These are phyloP conservation scores for Platysteira castanea DNA, from an alignment of 2,113 vertebrate genomes.

Conservation along the genomic window DNA sequence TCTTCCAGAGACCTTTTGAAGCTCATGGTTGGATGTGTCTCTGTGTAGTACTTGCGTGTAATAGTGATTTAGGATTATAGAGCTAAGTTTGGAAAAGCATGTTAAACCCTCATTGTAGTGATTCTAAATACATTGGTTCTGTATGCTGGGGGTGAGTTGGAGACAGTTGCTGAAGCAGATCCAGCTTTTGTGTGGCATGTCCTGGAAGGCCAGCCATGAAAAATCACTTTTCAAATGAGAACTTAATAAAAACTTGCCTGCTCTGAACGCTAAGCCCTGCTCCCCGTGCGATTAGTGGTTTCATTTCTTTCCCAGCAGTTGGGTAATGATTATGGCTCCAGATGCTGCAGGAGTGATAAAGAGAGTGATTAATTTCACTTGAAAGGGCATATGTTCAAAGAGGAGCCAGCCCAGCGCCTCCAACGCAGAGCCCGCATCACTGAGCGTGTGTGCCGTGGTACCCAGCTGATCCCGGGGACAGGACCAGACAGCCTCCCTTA, in stretches of 20 bases:
- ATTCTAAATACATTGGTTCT: conserved; percentile 2
- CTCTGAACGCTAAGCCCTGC: conserved; percentile 68
- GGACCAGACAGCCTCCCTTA: background rate
- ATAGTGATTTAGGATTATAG: background rate
- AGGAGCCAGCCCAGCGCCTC: conserved; percentile 70
- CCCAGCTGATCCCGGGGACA: conserved; percentile 41
- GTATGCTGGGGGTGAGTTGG: background rate
- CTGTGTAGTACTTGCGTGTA: accelerated
- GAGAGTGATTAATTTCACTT: conserved; percentile 95
- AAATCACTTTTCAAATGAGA: conserved; percentile 77
- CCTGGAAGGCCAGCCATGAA: conserved; percentile 62
- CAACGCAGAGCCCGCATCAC: conserved; percentile 56
- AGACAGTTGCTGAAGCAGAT: background rate
- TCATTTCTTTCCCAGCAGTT: conserved; percentile 92
- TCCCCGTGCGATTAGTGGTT: conserved; percentile 85
- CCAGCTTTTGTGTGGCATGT: conserved; percentile 23
- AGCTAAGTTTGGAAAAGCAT: conserved; percentile 4
- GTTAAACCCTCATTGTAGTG: background rate
- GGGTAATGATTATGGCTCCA: conserved; percentile 86
- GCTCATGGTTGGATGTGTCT: background rate
- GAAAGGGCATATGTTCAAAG: conserved; percentile 87
- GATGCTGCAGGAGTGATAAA: conserved; percentile 89
- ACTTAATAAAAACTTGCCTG: conserved; percentile 78
- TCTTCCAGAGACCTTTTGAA: background rate
- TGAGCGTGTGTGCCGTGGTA: conserved; percentile 22